phyloP scores from a whole-genome alignment of 2,113 vertebrate genomes.

The Paedocypris sp. region DNA sequence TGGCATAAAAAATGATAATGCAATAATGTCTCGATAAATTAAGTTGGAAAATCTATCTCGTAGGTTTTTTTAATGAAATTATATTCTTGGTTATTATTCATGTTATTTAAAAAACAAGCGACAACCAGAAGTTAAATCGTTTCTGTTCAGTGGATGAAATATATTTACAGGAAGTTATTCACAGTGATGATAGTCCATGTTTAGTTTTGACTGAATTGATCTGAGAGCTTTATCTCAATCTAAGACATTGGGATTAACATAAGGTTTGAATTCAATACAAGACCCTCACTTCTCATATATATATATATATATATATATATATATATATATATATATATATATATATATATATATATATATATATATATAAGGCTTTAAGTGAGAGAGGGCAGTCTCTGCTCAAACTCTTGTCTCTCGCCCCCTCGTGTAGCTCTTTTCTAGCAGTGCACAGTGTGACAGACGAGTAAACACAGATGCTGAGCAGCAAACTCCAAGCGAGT shows the following conservation, averaged over 20 bases:
- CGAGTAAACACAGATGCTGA: constrained; percentile 35
- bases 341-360: no score
- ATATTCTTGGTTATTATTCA: no score
- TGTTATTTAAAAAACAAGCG: no score
- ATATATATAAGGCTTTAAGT: constrained; percentile 14
- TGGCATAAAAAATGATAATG: no score
- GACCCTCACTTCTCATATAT: background rate
- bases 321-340: no score
- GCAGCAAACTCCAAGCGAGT: constrained; percentile 24
- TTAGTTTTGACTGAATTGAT: background rate
- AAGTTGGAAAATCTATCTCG: no score
- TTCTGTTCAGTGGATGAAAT: background rate
- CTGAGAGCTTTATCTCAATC: no score
- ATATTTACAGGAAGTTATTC: background rate
- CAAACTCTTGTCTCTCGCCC: constrained; percentile 24
- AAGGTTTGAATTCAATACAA: background rate
- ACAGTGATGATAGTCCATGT: background rate
- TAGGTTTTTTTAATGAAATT: no score
- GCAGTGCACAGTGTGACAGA: constrained; percentile 27
- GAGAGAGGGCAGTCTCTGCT: constrained; percentile 13
- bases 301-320: no score
- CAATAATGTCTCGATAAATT: no score
- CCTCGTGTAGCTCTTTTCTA: constrained; percentile 5
- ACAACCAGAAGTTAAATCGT: no score
- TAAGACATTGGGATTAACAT: background rate